Conservation (phyloP, 2,113 vertebrate species). For the Protobothrops flavoviridis region DNA sequence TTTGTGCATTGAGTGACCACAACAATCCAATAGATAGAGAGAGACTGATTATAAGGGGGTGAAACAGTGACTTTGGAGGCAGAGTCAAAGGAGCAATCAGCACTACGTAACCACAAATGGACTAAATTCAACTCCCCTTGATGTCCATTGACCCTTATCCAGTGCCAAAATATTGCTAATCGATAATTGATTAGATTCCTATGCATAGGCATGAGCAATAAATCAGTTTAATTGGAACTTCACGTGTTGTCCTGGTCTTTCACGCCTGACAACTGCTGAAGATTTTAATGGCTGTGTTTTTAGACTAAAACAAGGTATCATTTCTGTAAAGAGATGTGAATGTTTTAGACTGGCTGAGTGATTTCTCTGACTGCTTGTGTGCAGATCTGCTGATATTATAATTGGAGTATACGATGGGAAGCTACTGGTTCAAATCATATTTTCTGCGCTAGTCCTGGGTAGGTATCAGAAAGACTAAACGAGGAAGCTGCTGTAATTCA, state of each 20-base stretch:
- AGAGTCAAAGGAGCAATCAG: not conserved
- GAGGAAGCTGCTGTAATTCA: slow-evolving; percentile 25
- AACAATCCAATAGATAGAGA: not conserved
- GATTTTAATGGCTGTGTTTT: not conserved
- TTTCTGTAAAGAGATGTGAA: slow-evolving; percentile 31
- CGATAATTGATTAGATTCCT: not conserved
- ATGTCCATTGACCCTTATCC: no score
- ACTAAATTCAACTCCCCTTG: not conserved
- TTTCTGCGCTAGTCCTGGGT: slow-evolving; percentile 11
- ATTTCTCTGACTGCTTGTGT: slow-evolving; percentile 47
- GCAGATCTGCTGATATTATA: slow-evolving; percentile 33
- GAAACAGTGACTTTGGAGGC: not conserved
- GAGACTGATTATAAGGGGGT: not conserved
- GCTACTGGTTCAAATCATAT: not conserved
- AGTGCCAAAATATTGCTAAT: not conserved
- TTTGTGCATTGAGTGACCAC: not conserved
- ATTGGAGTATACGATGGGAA: slow-evolving; percentile 30
- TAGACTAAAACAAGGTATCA: not conserved
- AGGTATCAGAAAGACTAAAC: not conserved
- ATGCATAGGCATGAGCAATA: not conserved
- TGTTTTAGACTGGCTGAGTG: slow-evolving; percentile 16
- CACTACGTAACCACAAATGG: not conserved
- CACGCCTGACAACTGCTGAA: not conserved
- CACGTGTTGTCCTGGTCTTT: not conserved
- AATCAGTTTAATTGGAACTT: not conserved